These are phyloP conservation scores for Morpho deidamia DNA, from an alignment of 2,888 invertebrate genomes.

Conservation along the genomic window DNA sequence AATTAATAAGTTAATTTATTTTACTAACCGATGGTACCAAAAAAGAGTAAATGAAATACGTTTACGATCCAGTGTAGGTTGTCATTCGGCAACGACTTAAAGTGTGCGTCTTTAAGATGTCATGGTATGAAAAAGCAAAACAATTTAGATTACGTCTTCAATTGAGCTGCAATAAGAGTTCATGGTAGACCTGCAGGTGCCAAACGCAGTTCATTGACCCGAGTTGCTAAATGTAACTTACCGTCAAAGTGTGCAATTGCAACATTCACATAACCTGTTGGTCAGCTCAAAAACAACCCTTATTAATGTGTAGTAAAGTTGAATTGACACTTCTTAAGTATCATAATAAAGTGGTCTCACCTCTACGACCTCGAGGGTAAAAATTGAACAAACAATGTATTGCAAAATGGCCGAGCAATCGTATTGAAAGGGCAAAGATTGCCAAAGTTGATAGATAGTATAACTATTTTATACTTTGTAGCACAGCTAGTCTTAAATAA, in stretches of 20 bases:
- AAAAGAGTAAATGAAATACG: no score
- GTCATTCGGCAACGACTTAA: no score
- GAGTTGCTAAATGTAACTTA: slow-evolving; percentile 27
- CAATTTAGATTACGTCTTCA: no score
- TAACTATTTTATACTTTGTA: not conserved
- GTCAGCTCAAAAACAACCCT: slow-evolving; percentile 26
- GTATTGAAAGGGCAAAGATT: slow-evolving; percentile 35
- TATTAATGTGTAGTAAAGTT: slow-evolving; percentile 28
- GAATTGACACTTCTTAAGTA: slow-evolving; percentile 18
- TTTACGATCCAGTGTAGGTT: no score
- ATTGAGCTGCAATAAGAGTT: no score
- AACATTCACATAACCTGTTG: slow-evolving; percentile 10
- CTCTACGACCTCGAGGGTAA: slow-evolving; percentile 47
- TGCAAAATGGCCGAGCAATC: slow-evolving; percentile 58
- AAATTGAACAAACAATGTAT: slow-evolving; percentile 74
- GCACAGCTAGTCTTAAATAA: no score
- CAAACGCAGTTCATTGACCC: slow-evolving; percentile 26
- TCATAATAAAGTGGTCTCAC: slow-evolving; percentile 33
- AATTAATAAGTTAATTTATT: no score
- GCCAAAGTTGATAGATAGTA: slow-evolving; percentile 39
- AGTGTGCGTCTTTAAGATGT: no score
- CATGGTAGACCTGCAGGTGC: not conserved
- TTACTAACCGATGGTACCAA: no score
- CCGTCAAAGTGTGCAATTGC: slow-evolving; percentile 39
- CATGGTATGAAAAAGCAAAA: no score